Base-by-base conservation (phyloP, 2,888 invertebrate genomes). In the Amiota minor region DNA sequence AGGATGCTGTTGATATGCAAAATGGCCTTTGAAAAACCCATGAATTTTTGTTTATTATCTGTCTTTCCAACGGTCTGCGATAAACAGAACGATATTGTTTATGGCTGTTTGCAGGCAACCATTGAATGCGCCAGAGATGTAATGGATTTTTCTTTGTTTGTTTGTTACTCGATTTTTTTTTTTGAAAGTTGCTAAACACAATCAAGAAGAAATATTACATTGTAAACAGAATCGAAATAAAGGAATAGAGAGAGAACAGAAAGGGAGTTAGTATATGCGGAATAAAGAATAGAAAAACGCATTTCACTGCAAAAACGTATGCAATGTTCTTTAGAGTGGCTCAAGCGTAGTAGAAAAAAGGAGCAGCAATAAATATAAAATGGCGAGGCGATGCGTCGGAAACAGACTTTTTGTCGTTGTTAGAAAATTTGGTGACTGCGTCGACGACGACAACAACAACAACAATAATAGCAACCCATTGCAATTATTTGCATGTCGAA, bases 401-500 rank as follows among this genome's bases (percentile, higher is more conserved):
- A 46, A 47, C 16, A n/a, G 64, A 67, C 46, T 16, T 50, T 67
- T 67, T 65, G 65, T 65, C 46, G 46, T 35, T 35, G 35, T 14
- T n/a, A 65, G 35, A 46, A 65, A 65, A 62, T 62, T 62, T 46
- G 64, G 47, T 14, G 45, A 46, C 47, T 62, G 50, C 23, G 46
- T 47, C 6, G 35, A 35, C 35, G 6, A 35, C 35, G 6, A 35
- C 35, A 35, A 35, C 35, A 35, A 35, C 35, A 35, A 35, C 6
- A 35, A 35, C 35, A 35, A 35, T 0, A 35, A 2, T 8, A 45
- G 9, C 67, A 49, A 50, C 50, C 12, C 20, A 67, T 67, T 49
- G 50, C 50, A 67, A 67, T 67, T 50, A 67, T 67, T 67, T 67
- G 67, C 67, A 67, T 67, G 50, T 14, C 50, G 50, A 50, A 49